These are phyloP conservation scores for Anguilla marmorata DNA, from an alignment of 2,797 vertebrate species.

Conservation along the genomic window DNA sequence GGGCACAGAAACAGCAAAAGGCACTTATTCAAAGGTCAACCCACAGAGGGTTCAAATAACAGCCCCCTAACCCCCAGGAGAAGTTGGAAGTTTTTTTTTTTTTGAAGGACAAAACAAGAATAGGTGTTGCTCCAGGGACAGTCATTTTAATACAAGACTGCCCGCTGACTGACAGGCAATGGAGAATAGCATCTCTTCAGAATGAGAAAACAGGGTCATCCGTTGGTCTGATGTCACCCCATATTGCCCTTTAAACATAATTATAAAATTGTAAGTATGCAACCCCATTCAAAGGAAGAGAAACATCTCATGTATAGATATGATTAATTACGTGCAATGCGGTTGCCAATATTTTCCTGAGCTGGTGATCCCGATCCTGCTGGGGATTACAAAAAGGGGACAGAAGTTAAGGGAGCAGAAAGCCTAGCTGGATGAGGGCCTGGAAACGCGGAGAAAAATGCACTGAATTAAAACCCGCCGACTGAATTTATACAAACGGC, in stretches of 20 bases:
- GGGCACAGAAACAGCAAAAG: constrained; percentile 70
- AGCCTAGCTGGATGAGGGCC: constrained; percentile 14
- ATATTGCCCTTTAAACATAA: constrained; percentile 5
- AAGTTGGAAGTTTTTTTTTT: constrained; percentile 8
- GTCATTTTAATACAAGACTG: constrained; percentile 29
- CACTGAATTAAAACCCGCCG: neutral
- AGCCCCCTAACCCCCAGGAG: constrained; percentile 46
- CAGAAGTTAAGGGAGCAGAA: neutral
- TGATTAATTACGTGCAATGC: neutral
- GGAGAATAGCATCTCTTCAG: constrained; percentile 19
- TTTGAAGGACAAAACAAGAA: constrained; percentile 36
- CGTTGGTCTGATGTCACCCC: neutral
- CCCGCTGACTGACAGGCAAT: constrained; percentile 9
- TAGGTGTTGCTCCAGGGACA: constrained; percentile 41
- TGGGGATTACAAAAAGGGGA: constrained; percentile 5
- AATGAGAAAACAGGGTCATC: neutral
- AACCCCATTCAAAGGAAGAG: neutral
- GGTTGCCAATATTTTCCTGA: neutral
- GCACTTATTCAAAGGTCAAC: constrained; percentile 84
- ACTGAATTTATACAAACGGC: neutral
- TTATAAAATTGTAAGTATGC: neutral
- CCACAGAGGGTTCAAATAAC: constrained; percentile 79
- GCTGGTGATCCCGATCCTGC: neutral
- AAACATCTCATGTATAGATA: neutral
- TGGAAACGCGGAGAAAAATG: neutral